These are phyloP conservation scores for Montipora efflorescens DNA, from an alignment of 64 coral and sea anemone species.

Conservation along the genomic window DNA sequence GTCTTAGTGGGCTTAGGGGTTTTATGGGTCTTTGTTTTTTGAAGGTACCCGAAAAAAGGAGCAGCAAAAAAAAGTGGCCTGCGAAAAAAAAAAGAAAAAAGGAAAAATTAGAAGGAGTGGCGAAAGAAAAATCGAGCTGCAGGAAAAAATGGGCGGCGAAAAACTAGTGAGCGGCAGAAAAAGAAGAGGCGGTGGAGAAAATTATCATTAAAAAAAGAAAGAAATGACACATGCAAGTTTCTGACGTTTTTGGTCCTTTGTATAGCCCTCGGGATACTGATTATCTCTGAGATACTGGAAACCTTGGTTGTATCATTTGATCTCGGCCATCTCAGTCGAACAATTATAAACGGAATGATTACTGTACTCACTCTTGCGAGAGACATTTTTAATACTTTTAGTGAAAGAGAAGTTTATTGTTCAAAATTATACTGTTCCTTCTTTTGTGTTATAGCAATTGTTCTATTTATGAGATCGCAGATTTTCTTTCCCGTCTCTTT, in stretches of 20 bases:
- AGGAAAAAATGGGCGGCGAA: no score
- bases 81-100: no score
- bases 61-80: no score
- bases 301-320: neutral
- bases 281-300: constrained; percentile 14
- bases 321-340: constrained; percentile 1
- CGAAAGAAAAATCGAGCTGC: no score
- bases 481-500: neutral
- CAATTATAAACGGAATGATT: constrained; percentile 12
- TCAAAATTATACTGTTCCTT: neutral
- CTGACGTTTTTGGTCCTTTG: neutral
- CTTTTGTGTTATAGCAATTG: neutral
- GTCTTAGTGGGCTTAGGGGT: no score
- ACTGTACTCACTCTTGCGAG: neutral
- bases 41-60: no score
- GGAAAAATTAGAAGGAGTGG: no score
- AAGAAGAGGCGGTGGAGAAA: no score
- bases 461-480: neutral
- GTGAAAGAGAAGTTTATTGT: constrained; percentile 14
- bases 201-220: no score
- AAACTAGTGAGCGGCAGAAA: no score
- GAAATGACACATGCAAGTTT: no score
- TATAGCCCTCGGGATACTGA: neutral
- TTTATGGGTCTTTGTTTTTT: no score
- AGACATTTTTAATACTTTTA: constrained; percentile 2